Evolutionary conservation across 2,888 invertebrate species (phyloP).

Genomic region (Ischnus inquisitorius): DNA sequence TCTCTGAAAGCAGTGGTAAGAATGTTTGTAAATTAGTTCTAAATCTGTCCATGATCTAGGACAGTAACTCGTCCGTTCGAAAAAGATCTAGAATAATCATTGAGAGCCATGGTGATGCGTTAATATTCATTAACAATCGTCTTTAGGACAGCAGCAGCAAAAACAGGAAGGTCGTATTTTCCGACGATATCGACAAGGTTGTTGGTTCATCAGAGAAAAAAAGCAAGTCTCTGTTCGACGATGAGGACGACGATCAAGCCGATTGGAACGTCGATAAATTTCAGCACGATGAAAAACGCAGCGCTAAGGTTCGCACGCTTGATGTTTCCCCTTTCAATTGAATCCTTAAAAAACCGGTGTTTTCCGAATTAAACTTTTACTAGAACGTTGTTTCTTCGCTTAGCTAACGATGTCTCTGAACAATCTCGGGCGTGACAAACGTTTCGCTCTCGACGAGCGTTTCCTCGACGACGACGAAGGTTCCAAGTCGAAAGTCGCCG

Average conservation of each 20-base stretch:
- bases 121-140: conserved; percentile 32
- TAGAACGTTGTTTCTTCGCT: conserved; percentile 61
- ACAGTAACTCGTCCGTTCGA: too few relatives aligned
- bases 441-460: conserved; percentile 91
- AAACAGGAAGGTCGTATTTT: conserved; percentile 89
- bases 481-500: conserved; percentile 36
- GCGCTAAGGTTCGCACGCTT: conserved; percentile 88
- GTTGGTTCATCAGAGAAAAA: conserved; percentile 68
- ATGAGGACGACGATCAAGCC: conserved; percentile 87
- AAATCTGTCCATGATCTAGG: background rate
- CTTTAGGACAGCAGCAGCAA: conserved; percentile 86
- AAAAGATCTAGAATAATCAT: background rate
- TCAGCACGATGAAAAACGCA: conserved; percentile 89
- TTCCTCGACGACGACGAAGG: conserved; percentile 88
- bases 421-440: conserved; percentile 91
- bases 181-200: conserved; percentile 84
- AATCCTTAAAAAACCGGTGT: background rate
- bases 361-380: background rate
- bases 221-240: conserved; percentile 80
- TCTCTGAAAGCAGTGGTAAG: conserved; percentile 89
- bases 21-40: background rate
- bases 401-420: conserved; percentile 89
- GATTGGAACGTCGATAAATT: conserved; percentile 87
- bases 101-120: background rate
- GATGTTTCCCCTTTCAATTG: conserved; percentile 21